Base-by-base conservation (phyloP, 2,888 invertebrate species). In the Monopis laevigella region DNA sequence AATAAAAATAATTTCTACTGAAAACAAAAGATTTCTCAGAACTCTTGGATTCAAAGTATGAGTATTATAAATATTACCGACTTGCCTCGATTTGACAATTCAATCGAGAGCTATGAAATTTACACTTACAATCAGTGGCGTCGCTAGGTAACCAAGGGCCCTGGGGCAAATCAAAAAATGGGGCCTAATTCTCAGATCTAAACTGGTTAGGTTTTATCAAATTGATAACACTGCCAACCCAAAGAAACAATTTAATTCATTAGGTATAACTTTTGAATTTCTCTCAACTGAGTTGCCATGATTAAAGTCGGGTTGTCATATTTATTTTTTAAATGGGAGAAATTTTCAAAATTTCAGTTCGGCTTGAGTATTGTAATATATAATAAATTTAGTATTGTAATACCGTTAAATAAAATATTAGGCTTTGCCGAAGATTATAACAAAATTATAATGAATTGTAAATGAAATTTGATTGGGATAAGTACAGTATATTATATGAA, bases 361-460 rank as follows among this genome's bases (percentile, higher is more conserved):
- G 45, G 28, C 46, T 17, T 12, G 30, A 40, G 30, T 29, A 40
- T 13, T 10, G n/a, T n/a, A n/a, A n/a, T n/a, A n/a, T n/a, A n/a
- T n/a, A n/a, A 53, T 7, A 43, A 51, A 28, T 59, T 59, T 43
- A 50, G 56, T 48, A 50, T 56, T 43, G 54, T 45, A 40, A 46
- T 65, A 18, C 59, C 61, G 11, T 46, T 65, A 18, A 55, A 53
- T 42, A 47, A 29, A n/a, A n/a, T n/a, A n/a, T n/a, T n/a, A n/a
- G n/a, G n/a, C n/a, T n/a, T n/a, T n/a, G n/a, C n/a, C n/a, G 59
- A 62, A 48, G 58, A 66, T 47, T 67, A 59, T 44, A 54, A 54
- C 24, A 60, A 58, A 51, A 55, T 66, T 38, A 49, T 64, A 40
- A 46, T 65, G 1, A 67, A 67, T 47, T 53, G 54, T 42, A 60